Evolutionary conservation across 2,113 vertebrate species (phyloP).

Genomic region (Climacteris rufus): DNA sequence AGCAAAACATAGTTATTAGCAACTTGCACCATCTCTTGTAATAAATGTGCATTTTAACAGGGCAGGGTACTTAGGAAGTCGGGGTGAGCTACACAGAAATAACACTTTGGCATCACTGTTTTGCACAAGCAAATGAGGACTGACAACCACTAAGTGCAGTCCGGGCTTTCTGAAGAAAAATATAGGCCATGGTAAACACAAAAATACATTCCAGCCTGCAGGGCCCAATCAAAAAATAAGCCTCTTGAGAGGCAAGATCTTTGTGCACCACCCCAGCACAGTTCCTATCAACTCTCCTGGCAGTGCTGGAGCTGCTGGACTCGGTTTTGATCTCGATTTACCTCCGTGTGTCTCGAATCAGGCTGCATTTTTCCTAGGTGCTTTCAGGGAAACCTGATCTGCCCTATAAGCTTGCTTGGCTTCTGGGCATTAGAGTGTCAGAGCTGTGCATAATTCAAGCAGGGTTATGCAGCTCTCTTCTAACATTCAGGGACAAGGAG

Average conservation of each 20-base stretch:
- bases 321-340: background rate
- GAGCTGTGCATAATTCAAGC: background rate
- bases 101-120: background rate
- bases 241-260: background rate
- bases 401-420: background rate
- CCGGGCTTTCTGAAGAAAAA: background rate
- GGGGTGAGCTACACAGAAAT: background rate
- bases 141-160: background rate
- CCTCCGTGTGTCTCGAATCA: fast-evolving
- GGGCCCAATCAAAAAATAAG: background rate
- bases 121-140: background rate
- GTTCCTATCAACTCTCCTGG: background rate
- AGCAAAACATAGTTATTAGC: background rate
- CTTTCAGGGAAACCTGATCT: background rate
- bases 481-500: background rate
- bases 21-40: background rate
- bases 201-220: background rate
- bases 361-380: background rate
- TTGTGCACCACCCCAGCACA: background rate
- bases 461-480: background rate
- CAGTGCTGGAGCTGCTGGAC: background rate
- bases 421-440: background rate
- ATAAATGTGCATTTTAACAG: background rate
- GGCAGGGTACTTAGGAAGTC: background rate
- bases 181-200: constrained; percentile 5